phyloP scores from a whole-genome alignment of 1,140 invertebrate genomes.

The Oryctes rhinoceros region DNA sequence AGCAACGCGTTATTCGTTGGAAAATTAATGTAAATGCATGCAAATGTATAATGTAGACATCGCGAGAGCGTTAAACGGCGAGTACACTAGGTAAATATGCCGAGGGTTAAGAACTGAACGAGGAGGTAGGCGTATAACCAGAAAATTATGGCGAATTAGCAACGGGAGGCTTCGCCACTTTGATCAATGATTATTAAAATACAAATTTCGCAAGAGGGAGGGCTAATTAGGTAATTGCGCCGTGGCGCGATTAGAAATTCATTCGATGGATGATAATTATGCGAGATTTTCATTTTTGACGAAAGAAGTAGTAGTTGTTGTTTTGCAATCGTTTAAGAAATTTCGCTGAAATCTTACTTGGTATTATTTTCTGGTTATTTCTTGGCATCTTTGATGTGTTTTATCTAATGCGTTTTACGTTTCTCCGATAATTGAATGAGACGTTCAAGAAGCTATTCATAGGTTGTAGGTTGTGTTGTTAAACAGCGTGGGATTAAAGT shows the following conservation, averaged over 20 bases:
- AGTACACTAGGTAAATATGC: neutral
- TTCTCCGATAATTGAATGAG: too few species aligned
- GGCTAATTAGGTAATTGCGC: neutral
- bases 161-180: neutral
- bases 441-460: too few species aligned
- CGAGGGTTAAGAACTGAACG: neutral
- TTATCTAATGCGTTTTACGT: too few species aligned
- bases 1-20: constrained; percentile 1
- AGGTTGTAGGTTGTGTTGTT: too few species aligned
- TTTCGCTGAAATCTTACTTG: too few species aligned
- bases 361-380: too few species aligned
- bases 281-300: too few species aligned
- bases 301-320: too few species aligned
- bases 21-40: constrained; percentile 19
- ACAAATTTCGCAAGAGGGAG: neutral
- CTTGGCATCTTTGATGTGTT: too few species aligned
- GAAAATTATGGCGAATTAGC: neutral
- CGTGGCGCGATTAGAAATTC: neutral
- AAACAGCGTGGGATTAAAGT: too few species aligned
- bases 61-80: neutral
- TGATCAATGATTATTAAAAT: constrained; percentile 10
- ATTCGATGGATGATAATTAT: too few species aligned
- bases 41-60: neutral
- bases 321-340: too few species aligned
- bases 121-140: neutral